These are phyloP conservation scores for Rhadina sibilatrix DNA, from an alignment of 2,113 vertebrate species.

Conservation along the genomic window DNA sequence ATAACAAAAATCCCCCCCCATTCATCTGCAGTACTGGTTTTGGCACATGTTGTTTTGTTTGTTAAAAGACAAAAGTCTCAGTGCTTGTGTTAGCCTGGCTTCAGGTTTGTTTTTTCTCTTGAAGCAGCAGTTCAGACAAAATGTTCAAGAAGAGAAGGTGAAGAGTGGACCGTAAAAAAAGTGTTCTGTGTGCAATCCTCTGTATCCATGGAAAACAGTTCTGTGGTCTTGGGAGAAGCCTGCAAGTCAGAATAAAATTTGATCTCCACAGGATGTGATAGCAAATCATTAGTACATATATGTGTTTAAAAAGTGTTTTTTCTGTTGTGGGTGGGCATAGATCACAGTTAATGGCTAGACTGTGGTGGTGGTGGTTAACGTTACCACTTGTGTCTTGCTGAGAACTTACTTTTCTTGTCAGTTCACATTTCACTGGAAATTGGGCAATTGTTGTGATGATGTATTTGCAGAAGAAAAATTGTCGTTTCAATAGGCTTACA, in stretches of 20 bases:
- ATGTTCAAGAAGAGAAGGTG: neutral
- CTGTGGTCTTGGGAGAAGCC: neutral
- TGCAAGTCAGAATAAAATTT: neutral
- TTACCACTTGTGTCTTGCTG: neutral
- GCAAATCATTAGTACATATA: neutral
- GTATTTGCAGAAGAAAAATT: neutral
- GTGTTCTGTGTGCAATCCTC: neutral
- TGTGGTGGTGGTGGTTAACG: neutral
- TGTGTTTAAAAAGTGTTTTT: neutral
- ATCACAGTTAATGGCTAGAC: neutral
- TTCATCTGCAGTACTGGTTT: neutral
- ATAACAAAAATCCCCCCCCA: rapidly evolving
- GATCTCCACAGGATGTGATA: neutral
- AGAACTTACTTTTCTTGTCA: neutral
- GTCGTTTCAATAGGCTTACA: neutral
- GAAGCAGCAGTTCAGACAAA: neutral
- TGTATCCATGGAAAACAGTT: neutral
- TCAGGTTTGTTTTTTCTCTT: neutral
- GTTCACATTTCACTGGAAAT: neutral
- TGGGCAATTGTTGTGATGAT: rapidly evolving
- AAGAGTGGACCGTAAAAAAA: neutral
- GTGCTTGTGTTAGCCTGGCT: neutral
- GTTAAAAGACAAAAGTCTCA: neutral
- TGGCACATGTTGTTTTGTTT: neutral
- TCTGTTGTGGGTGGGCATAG: neutral